A percentile compares a stretch with the other conserved stretches of the same genome.
Conservation (phyloP, 2,797 vertebrate genomes). For the Poeciliopsis gracilis region DNA sequence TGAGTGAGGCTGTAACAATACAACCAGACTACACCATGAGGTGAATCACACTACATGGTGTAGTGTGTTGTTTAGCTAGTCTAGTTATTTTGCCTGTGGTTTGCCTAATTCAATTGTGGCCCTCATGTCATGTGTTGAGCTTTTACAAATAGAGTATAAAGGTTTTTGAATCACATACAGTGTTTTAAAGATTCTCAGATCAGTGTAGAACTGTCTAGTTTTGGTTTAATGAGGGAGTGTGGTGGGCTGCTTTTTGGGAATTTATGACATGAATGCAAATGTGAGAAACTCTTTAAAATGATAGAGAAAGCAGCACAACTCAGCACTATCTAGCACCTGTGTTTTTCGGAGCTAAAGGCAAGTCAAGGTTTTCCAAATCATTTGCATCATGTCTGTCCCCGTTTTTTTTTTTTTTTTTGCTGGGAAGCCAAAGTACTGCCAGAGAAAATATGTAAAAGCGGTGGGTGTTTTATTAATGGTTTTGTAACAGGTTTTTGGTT, state of each 20-base stretch:
- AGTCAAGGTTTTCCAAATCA: not conserved
- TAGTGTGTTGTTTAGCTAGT: not conserved
- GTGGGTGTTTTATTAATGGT: not conserved
- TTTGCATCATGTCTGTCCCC: not conserved
- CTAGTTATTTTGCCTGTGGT: not conserved
- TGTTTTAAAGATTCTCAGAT: not conserved
- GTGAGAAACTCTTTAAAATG: not conserved
- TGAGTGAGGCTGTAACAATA: not conserved
- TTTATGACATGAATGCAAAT: not conserved
- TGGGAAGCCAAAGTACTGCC: not conserved
- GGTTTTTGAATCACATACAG: not conserved
- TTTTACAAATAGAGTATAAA: not conserved
- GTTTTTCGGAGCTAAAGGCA: not conserved
- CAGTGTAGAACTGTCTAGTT: not conserved
- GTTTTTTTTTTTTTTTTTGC: not conserved
- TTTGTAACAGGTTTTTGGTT: not conserved
- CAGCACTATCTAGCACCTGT: not conserved
- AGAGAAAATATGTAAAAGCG: not conserved
- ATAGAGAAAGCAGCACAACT: not conserved
- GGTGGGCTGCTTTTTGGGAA: not conserved
- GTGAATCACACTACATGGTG: not conserved
- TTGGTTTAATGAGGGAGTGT: not conserved
- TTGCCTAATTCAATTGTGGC: not conserved
- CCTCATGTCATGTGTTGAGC: not conserved
- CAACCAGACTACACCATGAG: not conserved